phyloP scores from a whole-genome alignment of 2,888 invertebrate genomes.

The Nomada hirtipes region DNA sequence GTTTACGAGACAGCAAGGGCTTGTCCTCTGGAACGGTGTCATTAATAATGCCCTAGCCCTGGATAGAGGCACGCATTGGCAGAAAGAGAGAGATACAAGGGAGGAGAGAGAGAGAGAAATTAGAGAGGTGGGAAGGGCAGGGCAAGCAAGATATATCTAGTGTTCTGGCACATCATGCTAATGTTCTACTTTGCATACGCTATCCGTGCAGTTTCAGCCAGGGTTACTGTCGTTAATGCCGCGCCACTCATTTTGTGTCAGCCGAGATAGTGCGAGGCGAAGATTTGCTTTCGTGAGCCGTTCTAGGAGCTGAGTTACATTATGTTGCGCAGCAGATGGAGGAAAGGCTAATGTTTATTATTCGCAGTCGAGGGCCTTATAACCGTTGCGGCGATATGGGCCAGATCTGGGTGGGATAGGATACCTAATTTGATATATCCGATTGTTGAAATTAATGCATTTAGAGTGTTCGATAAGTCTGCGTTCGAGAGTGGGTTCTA shows the following conservation, averaged over 20 bases:
- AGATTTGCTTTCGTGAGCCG: constrained; percentile 46
- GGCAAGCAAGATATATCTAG: constrained; percentile 38
- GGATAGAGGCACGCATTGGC: constrained; percentile 32
- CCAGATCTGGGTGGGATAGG: no score
- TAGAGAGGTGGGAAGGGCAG: constrained; percentile 12
- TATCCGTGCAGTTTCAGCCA: constrained; percentile 51
- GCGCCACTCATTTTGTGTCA: constrained; percentile 45
- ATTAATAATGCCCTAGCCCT: constrained; percentile 56
- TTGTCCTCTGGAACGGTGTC: constrained; percentile 36
- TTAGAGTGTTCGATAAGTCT: no score
- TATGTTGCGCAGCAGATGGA: background rate
- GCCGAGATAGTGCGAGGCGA: constrained; percentile 37
- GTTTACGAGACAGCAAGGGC: constrained; percentile 22
- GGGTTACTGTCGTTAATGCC: constrained; percentile 52
- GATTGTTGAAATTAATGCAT: no score
- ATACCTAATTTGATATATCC: no score
- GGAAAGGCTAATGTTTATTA: background rate
- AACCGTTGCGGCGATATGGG: no score
- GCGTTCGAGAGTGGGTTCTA: no score
- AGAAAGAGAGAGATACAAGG: constrained; percentile 1
- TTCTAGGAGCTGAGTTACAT: background rate
- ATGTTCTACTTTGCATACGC: constrained; percentile 64
- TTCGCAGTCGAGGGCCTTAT: background rate
- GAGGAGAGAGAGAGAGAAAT: constrained; percentile 4
- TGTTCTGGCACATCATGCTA: constrained; percentile 54